A percentile compares a stretch with the other conserved stretches of the same genome.
Conservation (phyloP, 2,888 invertebrate genomes). For the Dryobotodes eremita region DNA sequence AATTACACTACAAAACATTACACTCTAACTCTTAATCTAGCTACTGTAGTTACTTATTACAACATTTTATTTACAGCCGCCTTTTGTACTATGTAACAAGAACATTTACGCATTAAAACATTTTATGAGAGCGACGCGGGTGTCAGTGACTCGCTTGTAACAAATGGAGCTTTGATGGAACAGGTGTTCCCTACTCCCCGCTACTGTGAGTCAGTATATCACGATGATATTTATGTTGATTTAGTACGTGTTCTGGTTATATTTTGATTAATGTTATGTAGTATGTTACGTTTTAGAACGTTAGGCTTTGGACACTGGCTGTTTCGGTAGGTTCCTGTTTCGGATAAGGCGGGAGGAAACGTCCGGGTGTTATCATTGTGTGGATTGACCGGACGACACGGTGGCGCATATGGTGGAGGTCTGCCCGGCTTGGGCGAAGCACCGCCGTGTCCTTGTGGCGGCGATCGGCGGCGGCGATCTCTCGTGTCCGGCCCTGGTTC, state of each 20-base stretch:
- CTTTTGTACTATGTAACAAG: slow-evolving; percentile 10
- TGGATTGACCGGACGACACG: no score
- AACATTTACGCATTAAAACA: slow-evolving; percentile 46
- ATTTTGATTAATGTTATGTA: slow-evolving; percentile 36
- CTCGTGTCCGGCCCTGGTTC: no score
- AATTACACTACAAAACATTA: no score
- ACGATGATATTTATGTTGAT: slow-evolving; percentile 48
- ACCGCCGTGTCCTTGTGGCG: no score
- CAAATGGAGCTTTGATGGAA: slow-evolving; percentile 57
- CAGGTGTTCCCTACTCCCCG: slow-evolving; percentile 39
- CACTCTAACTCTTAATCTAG: no score
- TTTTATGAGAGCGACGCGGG: slow-evolving; percentile 42
- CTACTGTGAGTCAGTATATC: slow-evolving; percentile 56
- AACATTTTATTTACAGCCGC: not conserved
- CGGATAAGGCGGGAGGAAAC: no score
- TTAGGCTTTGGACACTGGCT: not conserved
- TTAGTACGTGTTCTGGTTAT: slow-evolving; percentile 50
- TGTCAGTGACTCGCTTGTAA: slow-evolving; percentile 33
- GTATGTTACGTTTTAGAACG: not conserved
- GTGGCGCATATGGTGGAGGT: no score
- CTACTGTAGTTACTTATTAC: no score
- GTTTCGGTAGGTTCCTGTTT: no score
- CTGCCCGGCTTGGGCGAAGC: no score
- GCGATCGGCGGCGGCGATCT: no score
- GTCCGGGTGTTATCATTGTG: no score